Evolutionary conservation across 2,113 vertebrate species (phyloP).

Genomic region (Thinocorus orbignyianus): DNA sequence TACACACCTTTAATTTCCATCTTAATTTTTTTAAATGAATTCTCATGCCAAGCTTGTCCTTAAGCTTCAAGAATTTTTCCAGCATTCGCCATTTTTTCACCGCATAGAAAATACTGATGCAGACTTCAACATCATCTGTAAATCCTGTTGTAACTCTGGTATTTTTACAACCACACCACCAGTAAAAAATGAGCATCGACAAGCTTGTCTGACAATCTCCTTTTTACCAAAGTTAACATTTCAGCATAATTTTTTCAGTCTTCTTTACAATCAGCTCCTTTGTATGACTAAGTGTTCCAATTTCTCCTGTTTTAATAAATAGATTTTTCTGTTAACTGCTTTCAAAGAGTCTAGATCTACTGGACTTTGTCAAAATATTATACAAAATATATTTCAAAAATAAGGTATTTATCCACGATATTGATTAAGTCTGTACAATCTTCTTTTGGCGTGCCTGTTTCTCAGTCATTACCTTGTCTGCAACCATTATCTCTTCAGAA

Average conservation of each 20-base stretch:
- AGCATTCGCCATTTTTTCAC: background rate
- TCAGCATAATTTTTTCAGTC: background rate
- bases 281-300: background rate
- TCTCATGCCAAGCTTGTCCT: background rate
- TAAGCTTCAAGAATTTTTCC: background rate
- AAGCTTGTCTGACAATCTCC: background rate
- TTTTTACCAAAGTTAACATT: background rate
- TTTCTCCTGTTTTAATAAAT: background rate
- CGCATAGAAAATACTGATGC: background rate
- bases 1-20: background rate
- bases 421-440: background rate
- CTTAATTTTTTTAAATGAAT: background rate
- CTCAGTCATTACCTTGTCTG: background rate
- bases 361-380: background rate
- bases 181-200: background rate
- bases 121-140: background rate
- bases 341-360: background rate
- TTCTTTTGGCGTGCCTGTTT: background rate
- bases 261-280: background rate
- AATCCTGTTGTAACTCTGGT: background rate
- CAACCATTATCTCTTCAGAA: background rate
- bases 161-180: background rate
- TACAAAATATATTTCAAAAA: background rate
- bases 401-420: background rate
- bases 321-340: background rate